Conservation (phyloP, 35 echinoderm and acorn worm genomes). For the Stichopus chloronotus region DNA sequence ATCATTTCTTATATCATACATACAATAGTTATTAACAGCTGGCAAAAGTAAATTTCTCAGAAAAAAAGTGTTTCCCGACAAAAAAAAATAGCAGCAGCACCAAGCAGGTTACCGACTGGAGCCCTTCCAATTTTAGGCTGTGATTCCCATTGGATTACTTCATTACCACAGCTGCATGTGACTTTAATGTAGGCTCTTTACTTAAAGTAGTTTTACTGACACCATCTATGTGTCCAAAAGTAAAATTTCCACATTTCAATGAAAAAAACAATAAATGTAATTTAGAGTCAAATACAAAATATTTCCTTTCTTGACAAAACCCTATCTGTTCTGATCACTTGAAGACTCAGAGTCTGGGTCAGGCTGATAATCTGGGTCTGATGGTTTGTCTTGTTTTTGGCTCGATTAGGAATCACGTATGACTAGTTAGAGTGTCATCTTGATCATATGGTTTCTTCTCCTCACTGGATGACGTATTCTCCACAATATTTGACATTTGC, state of each 20-base stretch:
- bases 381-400: not conserved
- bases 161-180: conserved; percentile 16
- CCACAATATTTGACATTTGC: not conserved
- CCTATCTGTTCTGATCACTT: not conserved
- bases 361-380: not conserved
- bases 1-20: too few species aligned
- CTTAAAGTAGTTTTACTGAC: not conserved
- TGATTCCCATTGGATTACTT: too few species aligned
- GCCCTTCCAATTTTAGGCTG: conserved; percentile 18
- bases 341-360: too few species aligned
- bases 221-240: not conserved
- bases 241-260: conserved; percentile 1
- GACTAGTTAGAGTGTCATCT: not conserved
- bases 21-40: too few species aligned
- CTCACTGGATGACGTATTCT: not conserved
- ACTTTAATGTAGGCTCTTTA: not conserved
- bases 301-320: too few species aligned
- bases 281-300: too few species aligned
- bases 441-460: not conserved
- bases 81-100: not conserved
- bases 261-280: too few species aligned
- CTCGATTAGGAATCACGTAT: not conserved
- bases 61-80: not conserved
- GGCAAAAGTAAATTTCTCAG: conserved; percentile 36
- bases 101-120: not conserved